A percentile compares a stretch with the other conserved stretches of the same genome.
phyloP scores from a whole-genome alignment of 2,888 invertebrate species.

The Chrysina gloriosa region DNA sequence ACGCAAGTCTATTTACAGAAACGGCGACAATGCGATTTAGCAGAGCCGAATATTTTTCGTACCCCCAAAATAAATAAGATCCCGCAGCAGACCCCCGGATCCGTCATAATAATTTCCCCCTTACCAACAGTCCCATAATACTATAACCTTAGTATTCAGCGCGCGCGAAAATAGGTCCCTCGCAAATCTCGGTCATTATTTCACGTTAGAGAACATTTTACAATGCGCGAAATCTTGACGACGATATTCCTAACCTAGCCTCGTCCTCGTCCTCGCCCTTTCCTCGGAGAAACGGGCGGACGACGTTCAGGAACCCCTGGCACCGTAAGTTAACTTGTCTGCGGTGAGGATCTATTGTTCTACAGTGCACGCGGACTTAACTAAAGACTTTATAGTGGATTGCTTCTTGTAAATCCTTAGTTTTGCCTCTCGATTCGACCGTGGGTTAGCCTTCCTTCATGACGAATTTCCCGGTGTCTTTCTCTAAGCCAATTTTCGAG shows the following conservation, averaged over 20 bases:
- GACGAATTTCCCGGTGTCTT: conserved; percentile 60
- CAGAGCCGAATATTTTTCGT: neutral
- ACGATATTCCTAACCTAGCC: conserved; percentile 56
- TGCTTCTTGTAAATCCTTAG: conserved; percentile 63
- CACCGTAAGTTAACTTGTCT: conserved; percentile 57
- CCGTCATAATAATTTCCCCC: conserved; percentile 48
- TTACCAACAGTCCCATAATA: neutral
- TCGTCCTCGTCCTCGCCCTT: neutral
- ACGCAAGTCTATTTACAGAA: too few species aligned
- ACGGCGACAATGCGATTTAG: too few species aligned
- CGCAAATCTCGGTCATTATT: conserved; percentile 63
- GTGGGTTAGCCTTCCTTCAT: conserved; percentile 62
- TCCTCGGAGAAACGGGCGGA: neutral
- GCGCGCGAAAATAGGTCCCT: conserved; percentile 55
- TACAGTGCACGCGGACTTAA: conserved; percentile 54
- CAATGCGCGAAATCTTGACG: conserved; percentile 58
- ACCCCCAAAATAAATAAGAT: neutral
- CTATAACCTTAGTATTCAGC: conserved; percentile 58
- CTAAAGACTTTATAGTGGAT: conserved; percentile 64
- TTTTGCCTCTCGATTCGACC: conserved; percentile 51
- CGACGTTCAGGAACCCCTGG: neutral
- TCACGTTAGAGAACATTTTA: conserved; percentile 61
- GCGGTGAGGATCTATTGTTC: conserved; percentile 60
- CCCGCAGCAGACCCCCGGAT: neutral
- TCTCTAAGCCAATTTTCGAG: conserved; percentile 29